phyloP scores from a whole-genome alignment of 2,888 invertebrate species.

The Fragum sueziense region DNA sequence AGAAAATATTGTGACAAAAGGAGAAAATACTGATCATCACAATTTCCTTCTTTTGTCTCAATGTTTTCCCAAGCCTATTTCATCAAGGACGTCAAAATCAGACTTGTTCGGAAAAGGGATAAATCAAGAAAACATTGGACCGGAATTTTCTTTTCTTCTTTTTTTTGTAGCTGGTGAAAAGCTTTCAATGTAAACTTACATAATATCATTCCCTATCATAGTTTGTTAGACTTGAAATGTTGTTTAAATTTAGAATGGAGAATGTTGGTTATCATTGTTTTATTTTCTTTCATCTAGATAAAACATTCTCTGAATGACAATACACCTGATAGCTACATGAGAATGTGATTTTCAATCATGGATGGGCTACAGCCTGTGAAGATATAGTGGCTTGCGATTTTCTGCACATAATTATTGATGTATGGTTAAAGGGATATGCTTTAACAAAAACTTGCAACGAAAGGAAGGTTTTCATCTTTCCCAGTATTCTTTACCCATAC shows the following conservation, averaged over 20 bases:
- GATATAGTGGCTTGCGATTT: conserved; percentile 10
- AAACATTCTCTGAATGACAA: neutral
- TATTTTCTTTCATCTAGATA: neutral
- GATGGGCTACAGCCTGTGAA: conserved; percentile 29
- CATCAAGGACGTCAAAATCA: too few relatives aligned
- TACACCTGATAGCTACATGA: neutral
- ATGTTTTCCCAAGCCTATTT: too few relatives aligned
- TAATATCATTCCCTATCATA: neutral
- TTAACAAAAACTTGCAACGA: neutral
- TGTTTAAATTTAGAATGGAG: conserved; percentile 3
- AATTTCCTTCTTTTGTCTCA: too few relatives aligned
- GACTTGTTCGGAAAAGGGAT: too few relatives aligned
- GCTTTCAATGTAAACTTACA: too few relatives aligned
- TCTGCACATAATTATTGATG: conserved; percentile 12
- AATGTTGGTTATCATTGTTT: conserved; percentile 23
- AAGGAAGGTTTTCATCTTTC: neutral
- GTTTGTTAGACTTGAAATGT: conserved; percentile 11
- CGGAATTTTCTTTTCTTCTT: too few relatives aligned
- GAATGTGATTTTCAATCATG: conserved; percentile 12
- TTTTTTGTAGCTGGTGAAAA: too few relatives aligned
- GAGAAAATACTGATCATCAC: too few relatives aligned
- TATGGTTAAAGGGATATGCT: conserved; percentile 16
- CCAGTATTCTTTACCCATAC: neutral
- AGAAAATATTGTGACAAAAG: too few relatives aligned
- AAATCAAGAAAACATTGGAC: too few relatives aligned